Conservation (phyloP, 2,888 invertebrate genomes). For the Didymodactylos carnosus region DNA sequence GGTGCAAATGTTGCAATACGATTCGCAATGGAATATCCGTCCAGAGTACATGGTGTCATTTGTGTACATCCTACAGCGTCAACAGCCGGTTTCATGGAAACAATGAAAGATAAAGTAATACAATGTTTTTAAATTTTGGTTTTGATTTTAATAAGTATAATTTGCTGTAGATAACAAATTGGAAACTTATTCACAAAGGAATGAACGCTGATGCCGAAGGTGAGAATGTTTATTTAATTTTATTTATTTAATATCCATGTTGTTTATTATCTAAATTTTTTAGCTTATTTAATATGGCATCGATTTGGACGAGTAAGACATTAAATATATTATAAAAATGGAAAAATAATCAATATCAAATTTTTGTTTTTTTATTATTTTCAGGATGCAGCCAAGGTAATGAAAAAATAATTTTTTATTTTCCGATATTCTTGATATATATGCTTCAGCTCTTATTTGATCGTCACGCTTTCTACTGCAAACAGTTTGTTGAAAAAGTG, state of each 20-base stretch:
- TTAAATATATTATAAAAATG: not conserved
- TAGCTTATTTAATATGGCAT: constrained; percentile 66
- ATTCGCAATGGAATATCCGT: constrained; percentile 60
- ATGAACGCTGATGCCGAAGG: constrained; percentile 68
- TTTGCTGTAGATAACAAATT: constrained; percentile 56
- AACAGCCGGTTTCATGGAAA: constrained; percentile 62
- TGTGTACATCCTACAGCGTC: constrained; percentile 69
- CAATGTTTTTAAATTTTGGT: not conserved
- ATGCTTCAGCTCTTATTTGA: too few relatives aligned
- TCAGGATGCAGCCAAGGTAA: not conserved
- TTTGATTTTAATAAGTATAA: constrained; percentile 14
- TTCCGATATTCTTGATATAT: too few relatives aligned
- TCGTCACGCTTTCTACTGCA: too few relatives aligned
- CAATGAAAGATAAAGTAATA: constrained; percentile 58
- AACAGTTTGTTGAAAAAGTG: too few relatives aligned
- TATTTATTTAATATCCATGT: too few relatives aligned
- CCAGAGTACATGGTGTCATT: constrained; percentile 55
- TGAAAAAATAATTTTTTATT: too few relatives aligned
- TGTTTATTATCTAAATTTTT: too few relatives aligned
- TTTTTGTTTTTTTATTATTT: not conserved
- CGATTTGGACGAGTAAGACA: constrained; percentile 71
- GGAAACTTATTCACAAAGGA: constrained; percentile 53
- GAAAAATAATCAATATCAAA: too few relatives aligned
- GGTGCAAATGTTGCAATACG: constrained; percentile 66
- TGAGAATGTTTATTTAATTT: too few relatives aligned